These are phyloP conservation scores for Sceloporus tristichus DNA, from an alignment of 2,113 vertebrate species.

Conservation along the genomic window DNA sequence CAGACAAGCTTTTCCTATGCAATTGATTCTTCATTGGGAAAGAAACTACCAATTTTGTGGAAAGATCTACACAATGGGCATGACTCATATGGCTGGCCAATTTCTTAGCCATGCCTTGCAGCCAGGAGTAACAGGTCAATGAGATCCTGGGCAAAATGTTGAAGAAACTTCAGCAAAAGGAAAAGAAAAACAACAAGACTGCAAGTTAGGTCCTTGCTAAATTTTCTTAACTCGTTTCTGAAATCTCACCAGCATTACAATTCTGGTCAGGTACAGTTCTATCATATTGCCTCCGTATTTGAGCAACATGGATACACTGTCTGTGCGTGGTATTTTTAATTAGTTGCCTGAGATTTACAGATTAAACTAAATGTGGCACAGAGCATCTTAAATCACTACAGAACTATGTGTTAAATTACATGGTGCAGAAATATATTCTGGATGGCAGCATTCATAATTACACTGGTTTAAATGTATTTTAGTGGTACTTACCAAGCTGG, in stretches of 20 bases:
- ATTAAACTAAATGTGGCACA: slow-evolving; percentile 52
- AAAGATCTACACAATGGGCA: no score
- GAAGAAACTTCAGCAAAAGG: slow-evolving; percentile 19
- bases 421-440: slow-evolving; percentile 33
- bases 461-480: slow-evolving; percentile 63
- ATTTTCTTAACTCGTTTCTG: slow-evolving; percentile 39
- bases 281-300: slow-evolving; percentile 53
- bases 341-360: slow-evolving; percentile 58
- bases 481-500: slow-evolving; percentile 8
- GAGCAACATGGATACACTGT: slow-evolving; percentile 21
- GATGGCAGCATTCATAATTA: slow-evolving; percentile 69
- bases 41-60: no score
- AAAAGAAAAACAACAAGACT: background rate
- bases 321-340: slow-evolving; percentile 45
- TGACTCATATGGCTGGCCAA: no score
- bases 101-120: no score
- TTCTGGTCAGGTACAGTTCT: slow-evolving; percentile 33
- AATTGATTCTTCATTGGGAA: background rate
- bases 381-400: slow-evolving; percentile 67
- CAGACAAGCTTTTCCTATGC: background rate
- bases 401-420: slow-evolving; percentile 64
- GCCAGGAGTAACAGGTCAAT: no score
- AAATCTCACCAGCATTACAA: slow-evolving; percentile 49
- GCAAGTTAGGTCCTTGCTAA: slow-evolving; percentile 9
- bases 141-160: background rate